Evolutionary conservation across 2,113 vertebrate species (phyloP).

Genomic region (Litocranius walleri): DNA sequence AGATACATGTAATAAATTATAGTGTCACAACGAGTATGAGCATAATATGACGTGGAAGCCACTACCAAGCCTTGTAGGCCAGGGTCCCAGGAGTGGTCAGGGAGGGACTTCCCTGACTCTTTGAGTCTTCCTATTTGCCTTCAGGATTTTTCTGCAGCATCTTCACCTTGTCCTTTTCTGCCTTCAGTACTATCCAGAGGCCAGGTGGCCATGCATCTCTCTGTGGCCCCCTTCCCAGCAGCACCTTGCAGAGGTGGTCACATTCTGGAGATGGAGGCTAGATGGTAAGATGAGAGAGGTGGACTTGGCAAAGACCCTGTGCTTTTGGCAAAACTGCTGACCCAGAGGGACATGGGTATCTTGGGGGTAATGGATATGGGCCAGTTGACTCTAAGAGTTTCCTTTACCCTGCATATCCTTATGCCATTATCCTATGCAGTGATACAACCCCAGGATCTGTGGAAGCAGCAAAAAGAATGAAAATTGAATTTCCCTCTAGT

Average conservation of each 20-base stretch:
- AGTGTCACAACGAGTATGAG: neutral
- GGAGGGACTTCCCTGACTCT: neutral
- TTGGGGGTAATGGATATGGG: neutral
- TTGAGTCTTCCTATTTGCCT: neutral
- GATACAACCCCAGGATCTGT: neutral
- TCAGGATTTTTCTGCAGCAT: neutral
- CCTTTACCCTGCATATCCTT: neutral
- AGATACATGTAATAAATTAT: rapidly evolving
- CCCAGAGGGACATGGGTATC: neutral
- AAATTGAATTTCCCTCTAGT: neutral
- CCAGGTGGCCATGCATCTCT: neutral
- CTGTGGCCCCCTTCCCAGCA: neutral
- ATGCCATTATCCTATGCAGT: neutral
- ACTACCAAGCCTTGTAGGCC: neutral
- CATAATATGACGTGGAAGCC: neutral
- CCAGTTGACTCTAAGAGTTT: neutral
- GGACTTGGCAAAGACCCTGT: neutral
- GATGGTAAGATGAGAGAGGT: neutral
- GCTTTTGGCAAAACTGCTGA: neutral
- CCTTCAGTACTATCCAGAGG: neutral
- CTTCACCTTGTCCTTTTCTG: neutral
- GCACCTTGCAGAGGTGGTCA: neutral
- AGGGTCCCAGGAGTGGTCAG: neutral
- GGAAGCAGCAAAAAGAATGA: neutral
- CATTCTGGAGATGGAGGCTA: neutral